These are phyloP conservation scores for Drosophila mayaguana DNA, from an alignment of 2,888 invertebrate species.

Conservation along the genomic window DNA sequence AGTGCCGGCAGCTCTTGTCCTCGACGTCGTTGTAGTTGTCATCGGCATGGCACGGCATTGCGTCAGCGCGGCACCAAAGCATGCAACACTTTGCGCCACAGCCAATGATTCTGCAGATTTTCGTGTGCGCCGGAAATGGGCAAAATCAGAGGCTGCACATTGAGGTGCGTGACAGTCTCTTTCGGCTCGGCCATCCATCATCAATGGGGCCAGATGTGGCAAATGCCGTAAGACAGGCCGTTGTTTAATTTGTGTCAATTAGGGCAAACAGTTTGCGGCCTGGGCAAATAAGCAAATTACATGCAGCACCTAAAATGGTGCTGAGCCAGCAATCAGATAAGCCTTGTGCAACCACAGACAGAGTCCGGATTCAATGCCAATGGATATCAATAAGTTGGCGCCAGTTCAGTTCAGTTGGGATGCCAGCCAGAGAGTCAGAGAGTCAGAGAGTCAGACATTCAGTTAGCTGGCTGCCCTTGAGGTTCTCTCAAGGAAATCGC, in stretches of 20 bases:
- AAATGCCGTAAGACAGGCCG: conserved; percentile 32
- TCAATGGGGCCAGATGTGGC: conserved; percentile 55
- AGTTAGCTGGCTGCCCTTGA: conserved; percentile 56
- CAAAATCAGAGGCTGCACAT: conserved; percentile 36
- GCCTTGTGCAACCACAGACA: conserved; percentile 16
- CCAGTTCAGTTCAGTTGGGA: conserved; percentile 41
- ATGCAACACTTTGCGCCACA: conserved; percentile 58
- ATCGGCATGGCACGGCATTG: conserved; percentile 9
- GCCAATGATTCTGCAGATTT: conserved; percentile 56
- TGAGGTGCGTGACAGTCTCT: conserved; percentile 28
- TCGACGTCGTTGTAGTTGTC: conserved; percentile 22
- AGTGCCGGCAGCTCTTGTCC: conserved; percentile 31
- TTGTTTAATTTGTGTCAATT: conserved; percentile 72
- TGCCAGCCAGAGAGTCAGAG: conserved; percentile 3
- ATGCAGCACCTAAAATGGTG: conserved; percentile 31
- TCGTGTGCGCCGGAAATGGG: not conserved
- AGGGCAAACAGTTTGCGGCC: conserved; percentile 52
- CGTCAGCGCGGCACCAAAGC: conserved; percentile 32
- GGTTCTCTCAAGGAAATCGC: conserved; percentile 67
- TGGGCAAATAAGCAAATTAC: conserved; percentile 53
- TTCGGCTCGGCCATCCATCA: conserved; percentile 60
- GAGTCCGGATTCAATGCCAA: conserved; percentile 53
- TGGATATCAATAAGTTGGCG: conserved; percentile 71
- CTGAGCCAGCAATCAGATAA: conserved; percentile 55
- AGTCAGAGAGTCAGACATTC: conserved; percentile 2